phyloP scores from a whole-genome alignment of 2,797 vertebrate species.

The Takifugu ocellatus region DNA sequence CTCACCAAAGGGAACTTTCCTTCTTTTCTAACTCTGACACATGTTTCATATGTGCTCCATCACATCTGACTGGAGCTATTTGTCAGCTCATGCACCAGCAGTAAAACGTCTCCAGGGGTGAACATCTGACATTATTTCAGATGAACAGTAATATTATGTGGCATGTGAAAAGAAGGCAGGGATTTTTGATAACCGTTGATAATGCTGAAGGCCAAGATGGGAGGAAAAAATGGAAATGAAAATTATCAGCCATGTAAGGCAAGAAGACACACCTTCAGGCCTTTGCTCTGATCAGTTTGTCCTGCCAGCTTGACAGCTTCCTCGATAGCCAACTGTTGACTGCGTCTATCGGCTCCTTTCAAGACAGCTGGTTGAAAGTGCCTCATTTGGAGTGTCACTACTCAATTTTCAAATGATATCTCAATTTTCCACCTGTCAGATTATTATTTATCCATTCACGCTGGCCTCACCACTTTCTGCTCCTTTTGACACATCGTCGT shows the following conservation, averaged over 20 bases:
- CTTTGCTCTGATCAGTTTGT: slow-evolving; percentile 27
- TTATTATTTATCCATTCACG: slow-evolving; percentile 42
- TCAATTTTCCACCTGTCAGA: slow-evolving; percentile 46
- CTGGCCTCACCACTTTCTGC: slow-evolving; percentile 4
- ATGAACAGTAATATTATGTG: slow-evolving; percentile 36
- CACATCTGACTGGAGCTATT: slow-evolving; percentile 45
- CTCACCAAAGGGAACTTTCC: slow-evolving; percentile 7
- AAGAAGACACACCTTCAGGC: slow-evolving; percentile 28
- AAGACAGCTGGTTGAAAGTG: slow-evolving; percentile 20
- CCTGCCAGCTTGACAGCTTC: slow-evolving; percentile 42
- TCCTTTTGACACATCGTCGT: slow-evolving; percentile 12
- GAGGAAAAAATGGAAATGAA: slow-evolving; percentile 15
- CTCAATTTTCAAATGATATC: slow-evolving; percentile 36
- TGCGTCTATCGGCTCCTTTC: slow-evolving; percentile 36
- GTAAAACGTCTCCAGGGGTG: slow-evolving; percentile 32
- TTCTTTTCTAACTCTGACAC: slow-evolving; percentile 2
- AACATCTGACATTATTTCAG: slow-evolving; percentile 41
- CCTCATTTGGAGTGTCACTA: slow-evolving; percentile 14
- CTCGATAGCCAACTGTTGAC: slow-evolving; percentile 28
- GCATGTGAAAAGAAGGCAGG: slow-evolving; percentile 35
- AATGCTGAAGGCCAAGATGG: slow-evolving; percentile 24
- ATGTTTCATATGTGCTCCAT: slow-evolving; percentile 22
- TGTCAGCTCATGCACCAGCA: slow-evolving; percentile 46
- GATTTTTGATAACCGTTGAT: slow-evolving; percentile 47
- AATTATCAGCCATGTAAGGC: slow-evolving; percentile 14